phyloP scores from a whole-genome alignment of 2,797 vertebrate species.

The Babyrousa celebensis region DNA sequence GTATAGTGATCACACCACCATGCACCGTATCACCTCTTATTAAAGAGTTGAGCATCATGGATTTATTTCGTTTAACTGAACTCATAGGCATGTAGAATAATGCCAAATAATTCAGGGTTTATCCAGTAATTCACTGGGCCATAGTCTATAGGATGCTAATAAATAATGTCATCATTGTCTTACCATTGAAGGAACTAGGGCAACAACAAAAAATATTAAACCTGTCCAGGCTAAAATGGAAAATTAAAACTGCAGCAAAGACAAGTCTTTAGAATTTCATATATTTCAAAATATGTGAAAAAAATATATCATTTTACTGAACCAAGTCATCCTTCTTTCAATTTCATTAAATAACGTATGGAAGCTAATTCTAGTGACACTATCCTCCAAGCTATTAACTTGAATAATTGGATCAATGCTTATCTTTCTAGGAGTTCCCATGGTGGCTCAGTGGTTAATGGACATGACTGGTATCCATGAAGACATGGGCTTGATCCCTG shows the following conservation, averaged over 20 bases:
- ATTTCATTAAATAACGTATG: conserved; percentile 65
- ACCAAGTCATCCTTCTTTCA: conserved; percentile 50
- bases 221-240: neutral
- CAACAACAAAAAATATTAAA: neutral
- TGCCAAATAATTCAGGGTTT: neutral
- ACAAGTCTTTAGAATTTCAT: conserved; percentile 36
- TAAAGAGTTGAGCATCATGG: neutral
- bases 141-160: neutral
- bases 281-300: conserved; percentile 40
- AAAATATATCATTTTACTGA: conserved; percentile 35
- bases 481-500: no score
- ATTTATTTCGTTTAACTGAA: conserved; percentile 2
- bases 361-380: conserved; percentile 33
- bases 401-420: conserved; percentile 12
- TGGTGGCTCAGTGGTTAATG: no score
- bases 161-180: neutral
- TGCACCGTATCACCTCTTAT: no score
- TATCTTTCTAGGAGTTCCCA: neutral
- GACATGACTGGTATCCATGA: no score
- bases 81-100: neutral
- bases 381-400: conserved; percentile 41
- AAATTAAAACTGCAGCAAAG: conserved; percentile 52
- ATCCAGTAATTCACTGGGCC: neutral
- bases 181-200: neutral
- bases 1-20: neutral